A percentile compares a stretch with the other conserved stretches of the same genome.
Evolutionary conservation across 2,888 invertebrate genomes (phyloP).

Genomic region (Polietes domitor): DNA sequence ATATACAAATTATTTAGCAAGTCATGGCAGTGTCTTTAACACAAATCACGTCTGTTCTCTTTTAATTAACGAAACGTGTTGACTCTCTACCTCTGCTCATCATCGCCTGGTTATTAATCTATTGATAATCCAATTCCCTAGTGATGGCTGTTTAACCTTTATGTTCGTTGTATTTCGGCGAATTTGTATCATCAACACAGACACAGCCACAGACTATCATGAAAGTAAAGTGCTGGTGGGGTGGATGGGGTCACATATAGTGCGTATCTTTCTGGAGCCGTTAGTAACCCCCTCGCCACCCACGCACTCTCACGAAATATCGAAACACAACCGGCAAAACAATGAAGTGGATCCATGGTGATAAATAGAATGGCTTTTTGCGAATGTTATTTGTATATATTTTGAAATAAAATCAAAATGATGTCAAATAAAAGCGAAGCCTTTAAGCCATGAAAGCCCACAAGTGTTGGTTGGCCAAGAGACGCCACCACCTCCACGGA

Average conservation of each 20-base stretch:
- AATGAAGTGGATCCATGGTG: constrained; percentile 16
- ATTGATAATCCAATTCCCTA: constrained; percentile 13
- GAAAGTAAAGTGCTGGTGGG: not conserved
- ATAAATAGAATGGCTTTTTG: constrained; percentile 24
- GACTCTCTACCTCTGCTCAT: not conserved
- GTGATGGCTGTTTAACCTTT: not conserved
- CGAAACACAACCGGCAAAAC: not conserved
- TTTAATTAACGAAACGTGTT: constrained; percentile 11
- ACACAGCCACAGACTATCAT: not conserved
- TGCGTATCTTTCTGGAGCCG: not conserved
- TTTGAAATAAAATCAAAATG: constrained; percentile 33
- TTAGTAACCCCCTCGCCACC: not conserved
- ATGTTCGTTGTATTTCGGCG: not conserved
- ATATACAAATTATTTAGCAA: not conserved
- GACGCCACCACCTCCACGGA: too few species aligned
- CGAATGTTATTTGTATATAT: constrained; percentile 21
- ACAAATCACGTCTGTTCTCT: not conserved
- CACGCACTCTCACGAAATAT: not conserved
- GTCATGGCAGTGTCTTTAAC: not conserved
- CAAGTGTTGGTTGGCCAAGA: not conserved
- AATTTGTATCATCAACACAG: not conserved
- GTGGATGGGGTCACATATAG: not conserved
- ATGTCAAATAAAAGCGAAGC: constrained; percentile 28
- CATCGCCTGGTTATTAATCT: not conserved
- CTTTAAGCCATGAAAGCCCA: constrained; percentile 18